Evolutionary conservation across 2,797 vertebrate genomes (phyloP).

Genomic region (Parotocinclus haroldoi): DNA sequence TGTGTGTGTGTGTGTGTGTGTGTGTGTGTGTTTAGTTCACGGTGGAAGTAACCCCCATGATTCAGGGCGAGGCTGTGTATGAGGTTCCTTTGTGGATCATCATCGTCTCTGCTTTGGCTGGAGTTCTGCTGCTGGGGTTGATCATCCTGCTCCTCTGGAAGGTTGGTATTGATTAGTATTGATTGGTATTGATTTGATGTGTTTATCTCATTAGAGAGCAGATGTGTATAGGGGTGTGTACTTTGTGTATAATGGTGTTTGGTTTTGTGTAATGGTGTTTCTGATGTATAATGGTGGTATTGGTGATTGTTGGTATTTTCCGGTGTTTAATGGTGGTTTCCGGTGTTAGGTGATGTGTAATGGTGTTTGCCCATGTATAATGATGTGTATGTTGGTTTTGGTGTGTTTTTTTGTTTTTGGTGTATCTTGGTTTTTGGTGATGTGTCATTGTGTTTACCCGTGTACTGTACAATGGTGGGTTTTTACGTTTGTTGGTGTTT

Average conservation of each 20-base stretch:
- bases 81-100: slow-evolving; percentile 79
- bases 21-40: slow-evolving; percentile 67
- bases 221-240: no score
- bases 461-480: no score
- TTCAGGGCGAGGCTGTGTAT: slow-evolving; percentile 60
- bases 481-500: no score
- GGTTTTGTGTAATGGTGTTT: no score
- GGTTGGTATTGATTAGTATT: slow-evolving; percentile 62
- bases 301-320: no score
- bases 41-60: slow-evolving; percentile 73
- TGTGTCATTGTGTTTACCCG: no score
- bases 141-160: slow-evolving; percentile 87
- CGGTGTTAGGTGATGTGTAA: background rate
- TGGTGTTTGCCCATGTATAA: background rate
- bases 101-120: slow-evolving; percentile 73
- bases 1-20: background rate
- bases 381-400: background rate
- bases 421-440: no score
- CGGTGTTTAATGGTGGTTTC: no score
- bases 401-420: background rate
- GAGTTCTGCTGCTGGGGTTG: slow-evolving; percentile 77
- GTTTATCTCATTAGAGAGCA: no score
- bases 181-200: no score
- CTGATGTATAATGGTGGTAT: no score
- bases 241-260: no score